phyloP scores from a whole-genome alignment of 2,113 vertebrate genomes.

The Acanthochromis polyacanthus region DNA sequence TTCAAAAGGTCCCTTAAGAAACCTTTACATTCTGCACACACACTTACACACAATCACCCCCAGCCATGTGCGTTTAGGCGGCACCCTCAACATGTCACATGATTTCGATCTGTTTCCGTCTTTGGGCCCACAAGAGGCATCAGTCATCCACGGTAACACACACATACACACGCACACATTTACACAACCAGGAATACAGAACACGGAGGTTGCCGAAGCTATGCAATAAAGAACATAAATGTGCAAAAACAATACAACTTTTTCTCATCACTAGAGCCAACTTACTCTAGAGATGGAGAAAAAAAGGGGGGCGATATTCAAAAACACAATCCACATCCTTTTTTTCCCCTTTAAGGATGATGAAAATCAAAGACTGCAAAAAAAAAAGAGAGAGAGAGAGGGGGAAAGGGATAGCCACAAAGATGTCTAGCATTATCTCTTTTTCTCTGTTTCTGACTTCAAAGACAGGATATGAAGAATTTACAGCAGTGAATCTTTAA shows the following conservation, averaged over 20 bases:
- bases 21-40: constrained; percentile 5
- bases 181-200: neutral
- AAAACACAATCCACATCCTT: constrained; percentile 29
- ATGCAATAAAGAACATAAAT: constrained; percentile 13
- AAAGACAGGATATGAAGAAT: constrained; percentile 84
- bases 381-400: constrained; percentile 8
- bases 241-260: constrained; percentile 20
- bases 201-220: constrained; percentile 7
- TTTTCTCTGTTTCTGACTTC: constrained; percentile 75
- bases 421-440: constrained; percentile 67
- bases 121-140: constrained; percentile 21
- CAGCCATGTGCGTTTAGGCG: constrained; percentile 34
- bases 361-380: constrained; percentile 56
- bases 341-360: constrained; percentile 43
- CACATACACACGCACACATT: constrained; percentile 6
- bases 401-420: constrained; percentile 49
- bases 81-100: constrained; percentile 45
- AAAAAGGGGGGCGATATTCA: constrained; percentile 18
- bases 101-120: constrained; percentile 45
- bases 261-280: constrained; percentile 6
- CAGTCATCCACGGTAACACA: constrained; percentile 27
- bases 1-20: constrained; percentile 46
- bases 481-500: constrained; percentile 83
- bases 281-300: neutral
- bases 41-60: constrained; percentile 14